phyloP scores from a whole-genome alignment of 1,140 invertebrate species.

The Asbolus verrucosus region DNA sequence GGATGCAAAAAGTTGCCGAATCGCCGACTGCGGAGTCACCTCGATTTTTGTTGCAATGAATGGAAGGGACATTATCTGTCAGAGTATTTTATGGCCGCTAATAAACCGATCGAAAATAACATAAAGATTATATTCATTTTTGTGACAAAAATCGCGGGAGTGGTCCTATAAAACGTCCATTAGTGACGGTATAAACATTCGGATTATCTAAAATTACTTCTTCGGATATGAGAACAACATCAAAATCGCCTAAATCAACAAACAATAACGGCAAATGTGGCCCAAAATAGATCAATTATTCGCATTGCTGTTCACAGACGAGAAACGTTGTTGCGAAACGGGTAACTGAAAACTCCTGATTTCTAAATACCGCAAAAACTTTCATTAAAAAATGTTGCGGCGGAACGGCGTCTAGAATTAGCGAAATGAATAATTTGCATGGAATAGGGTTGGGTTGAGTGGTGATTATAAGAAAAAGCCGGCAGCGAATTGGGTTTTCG shows the following conservation, averaged over 20 bases:
- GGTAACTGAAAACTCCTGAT: constrained; percentile 17
- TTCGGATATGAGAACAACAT: constrained; percentile 31
- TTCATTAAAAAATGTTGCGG: constrained; percentile 35
- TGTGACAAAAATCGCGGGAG: constrained; percentile 42
- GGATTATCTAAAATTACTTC: constrained; percentile 44
- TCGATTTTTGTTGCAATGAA: constrained; percentile 43
- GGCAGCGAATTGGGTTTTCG: constrained; percentile 36
- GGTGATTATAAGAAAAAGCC: constrained; percentile 39
- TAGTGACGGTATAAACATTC: constrained; percentile 44
- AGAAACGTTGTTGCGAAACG: neutral
- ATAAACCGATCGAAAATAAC: constrained; percentile 45
- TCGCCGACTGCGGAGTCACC: constrained; percentile 15
- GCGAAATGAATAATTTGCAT: constrained; percentile 39
- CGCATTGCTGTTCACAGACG: neutral
- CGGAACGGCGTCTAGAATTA: constrained; percentile 28
- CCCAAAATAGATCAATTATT: constrained; percentile 23
- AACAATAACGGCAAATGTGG: constrained; percentile 24
- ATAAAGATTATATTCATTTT: constrained; percentile 45
- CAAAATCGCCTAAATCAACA: constrained; percentile 36
- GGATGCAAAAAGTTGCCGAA: constrained; percentile 36
- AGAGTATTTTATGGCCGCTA: constrained; percentile 40
- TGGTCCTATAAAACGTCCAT: constrained; percentile 45
- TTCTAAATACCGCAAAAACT: constrained; percentile 30
- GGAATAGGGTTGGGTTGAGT: constrained; percentile 34
- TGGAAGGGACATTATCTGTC: constrained; percentile 38